These are phyloP conservation scores for Lordiphosa stackelbergi DNA, from an alignment of 1,140 invertebrate species.

Conservation along the genomic window DNA sequence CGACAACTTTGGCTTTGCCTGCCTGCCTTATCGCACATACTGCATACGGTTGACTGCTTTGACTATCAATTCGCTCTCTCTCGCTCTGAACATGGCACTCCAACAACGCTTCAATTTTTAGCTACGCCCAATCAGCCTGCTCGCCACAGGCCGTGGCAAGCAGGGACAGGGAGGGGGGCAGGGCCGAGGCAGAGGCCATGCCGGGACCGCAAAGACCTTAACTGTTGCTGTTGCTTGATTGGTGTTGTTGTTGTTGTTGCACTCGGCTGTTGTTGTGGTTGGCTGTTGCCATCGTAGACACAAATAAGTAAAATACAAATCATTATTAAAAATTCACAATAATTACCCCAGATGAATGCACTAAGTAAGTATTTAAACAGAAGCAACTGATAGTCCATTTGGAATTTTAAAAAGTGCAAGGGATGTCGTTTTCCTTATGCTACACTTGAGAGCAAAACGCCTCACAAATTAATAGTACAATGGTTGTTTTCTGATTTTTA, in stretches of 20 bases:
- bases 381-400: background rate
- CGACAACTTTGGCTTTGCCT: slow-evolving; percentile 9
- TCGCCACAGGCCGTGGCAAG: slow-evolving; percentile 15
- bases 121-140: slow-evolving; percentile 53
- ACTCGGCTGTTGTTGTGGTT: slow-evolving; percentile 50
- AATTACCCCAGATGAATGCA: slow-evolving; percentile 4
- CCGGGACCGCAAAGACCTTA: slow-evolving; percentile 19
- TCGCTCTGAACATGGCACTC: slow-evolving; percentile 20
- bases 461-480: too few relatives aligned
- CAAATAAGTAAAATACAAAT: slow-evolving; percentile 1
- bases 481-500: too few relatives aligned
- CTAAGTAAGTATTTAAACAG: background rate
- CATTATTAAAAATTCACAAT: slow-evolving; percentile 2
- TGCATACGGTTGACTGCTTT: slow-evolving; percentile 19
- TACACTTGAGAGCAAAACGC: too few relatives aligned
- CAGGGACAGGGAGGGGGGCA: slow-evolving; percentile 37
- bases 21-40: slow-evolving; percentile 57
- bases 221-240: slow-evolving; percentile 16
- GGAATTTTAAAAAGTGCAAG: background rate
- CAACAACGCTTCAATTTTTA: slow-evolving; percentile 45
- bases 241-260: slow-evolving; percentile 35
- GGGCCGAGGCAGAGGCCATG: slow-evolving; percentile 35
- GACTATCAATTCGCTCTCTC: slow-evolving; percentile 23
- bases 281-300: slow-evolving; percentile 30
- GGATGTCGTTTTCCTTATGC: background rate